A percentile compares a stretch with the other conserved stretches of the same genome.
Conservation (phyloP, 2,797 vertebrate species). For the Bovichtus diacanthus region DNA sequence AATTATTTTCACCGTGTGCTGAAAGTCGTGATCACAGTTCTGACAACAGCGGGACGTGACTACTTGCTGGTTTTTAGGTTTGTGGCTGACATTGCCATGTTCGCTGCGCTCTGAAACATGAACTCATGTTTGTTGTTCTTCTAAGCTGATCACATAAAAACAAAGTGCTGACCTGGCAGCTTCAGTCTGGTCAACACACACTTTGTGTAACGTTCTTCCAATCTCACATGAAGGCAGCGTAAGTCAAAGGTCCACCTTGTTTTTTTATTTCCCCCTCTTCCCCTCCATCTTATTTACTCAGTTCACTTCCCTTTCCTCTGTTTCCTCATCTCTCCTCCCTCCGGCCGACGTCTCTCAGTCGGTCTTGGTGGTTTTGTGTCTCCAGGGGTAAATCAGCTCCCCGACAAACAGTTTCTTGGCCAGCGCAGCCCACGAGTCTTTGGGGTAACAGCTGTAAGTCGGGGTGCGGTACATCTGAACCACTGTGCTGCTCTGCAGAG, state of each 20-base stretch:
- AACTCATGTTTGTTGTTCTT: neutral
- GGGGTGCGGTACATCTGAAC: slow-evolving; percentile 90
- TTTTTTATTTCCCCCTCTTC: slow-evolving; percentile 4
- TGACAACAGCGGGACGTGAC: neutral
- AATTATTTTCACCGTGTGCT: no score
- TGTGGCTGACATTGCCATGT: neutral
- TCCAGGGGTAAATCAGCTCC: slow-evolving; percentile 97
- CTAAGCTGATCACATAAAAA: neutral
- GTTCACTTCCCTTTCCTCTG: slow-evolving; percentile 36
- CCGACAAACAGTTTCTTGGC: slow-evolving; percentile 95
- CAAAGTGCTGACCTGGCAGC: neutral
- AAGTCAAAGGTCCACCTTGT: neutral
- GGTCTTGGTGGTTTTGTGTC: slow-evolving; percentile 90
- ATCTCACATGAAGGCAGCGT: neutral
- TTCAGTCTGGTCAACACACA: neutral
- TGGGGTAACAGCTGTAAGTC: slow-evolving; percentile 92
- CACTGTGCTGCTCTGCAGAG: slow-evolving; percentile 85
- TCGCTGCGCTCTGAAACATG: neutral
- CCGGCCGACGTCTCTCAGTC: slow-evolving; percentile 78
- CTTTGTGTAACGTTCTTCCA: slow-evolving; percentile 1
- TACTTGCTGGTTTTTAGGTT: slow-evolving; percentile 14
- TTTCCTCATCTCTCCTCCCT: neutral
- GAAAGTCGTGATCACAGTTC: neutral
- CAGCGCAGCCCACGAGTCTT: slow-evolving; percentile 92
- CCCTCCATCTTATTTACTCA: slow-evolving; percentile 42